Base-by-base conservation (phyloP, 2,797 vertebrate species). In the Merluccius polli region DNA sequence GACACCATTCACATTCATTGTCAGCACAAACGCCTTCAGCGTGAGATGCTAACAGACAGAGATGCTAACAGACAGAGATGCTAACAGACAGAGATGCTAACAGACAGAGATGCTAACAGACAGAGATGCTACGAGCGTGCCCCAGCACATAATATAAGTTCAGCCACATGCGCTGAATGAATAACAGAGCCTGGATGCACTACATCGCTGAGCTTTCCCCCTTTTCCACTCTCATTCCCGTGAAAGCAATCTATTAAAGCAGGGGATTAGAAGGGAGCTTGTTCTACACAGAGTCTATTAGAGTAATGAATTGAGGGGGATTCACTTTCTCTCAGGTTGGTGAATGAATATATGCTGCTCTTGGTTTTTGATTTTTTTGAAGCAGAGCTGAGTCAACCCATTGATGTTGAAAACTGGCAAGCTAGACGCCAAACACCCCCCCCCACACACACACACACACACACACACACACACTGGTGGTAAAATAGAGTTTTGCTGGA, bases 221-320 rank as follows among this genome's bases (percentile, higher is more conserved):
- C 30, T 78, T 75, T 71, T 59, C 77, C 77, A 77, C 78, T 90
- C 84, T 87, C 87, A 91, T 90, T 90, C 87, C 21, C 15, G 67
- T n/a, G 77, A 91, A 89, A 88, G 87, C 87, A 89, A 86, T 91
- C 86, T 88, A 82, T 83, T 87, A 81, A 89, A 91, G 85, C n/a
- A 1, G 87, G 83, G 87, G 90, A 92, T 89, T 90, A 89, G 86
- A 87, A 87, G 82, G 85, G 75, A 80, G 87, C 80, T 85, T 86
- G 82, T 79, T 83, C 79, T 80, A 79, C 73, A 69, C 80, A 78
- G 84, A 85, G 82, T 85, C 83, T 87, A 86, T 90, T 87, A 87
- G 82, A 85, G 77, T 77, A 89, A 90, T 90, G 87, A 88, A 90
- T 89, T 82, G 84, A 79, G 44, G 71, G 82, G 83, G 85, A 88